Percentiles rank a stretch among this genome's conserved stretches.
These are phyloP conservation scores for Corydoras maculifer DNA, from an alignment of 2,113 vertebrate species.

Conservation along the genomic window DNA sequence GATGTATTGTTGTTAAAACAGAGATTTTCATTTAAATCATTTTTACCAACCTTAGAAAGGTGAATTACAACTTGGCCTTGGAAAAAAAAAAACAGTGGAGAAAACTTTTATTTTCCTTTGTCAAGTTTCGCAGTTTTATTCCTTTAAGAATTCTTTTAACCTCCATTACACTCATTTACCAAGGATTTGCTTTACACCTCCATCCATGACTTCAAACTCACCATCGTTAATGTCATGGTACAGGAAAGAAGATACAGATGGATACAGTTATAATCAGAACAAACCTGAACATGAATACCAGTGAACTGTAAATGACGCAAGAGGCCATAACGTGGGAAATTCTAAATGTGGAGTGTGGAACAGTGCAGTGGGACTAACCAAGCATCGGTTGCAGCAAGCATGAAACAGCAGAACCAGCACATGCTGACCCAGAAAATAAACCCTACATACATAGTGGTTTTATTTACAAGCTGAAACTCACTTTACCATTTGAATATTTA, in stretches of 20 bases:
- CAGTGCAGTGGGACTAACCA: conserved; percentile 12
- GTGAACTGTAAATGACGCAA: background rate
- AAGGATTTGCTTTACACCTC: conserved; percentile 25
- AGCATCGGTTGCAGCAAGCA: conserved; percentile 53
- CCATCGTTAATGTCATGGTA: conserved; percentile 70
- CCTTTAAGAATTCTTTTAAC: conserved; percentile 40
- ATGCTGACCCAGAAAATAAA: conserved; percentile 35
- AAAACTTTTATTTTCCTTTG: too few relatives aligned
- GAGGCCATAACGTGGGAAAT: conserved; percentile 8
- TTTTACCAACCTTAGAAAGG: too few relatives aligned
- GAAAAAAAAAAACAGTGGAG: too few relatives aligned
- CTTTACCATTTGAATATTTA: conserved; percentile 21
- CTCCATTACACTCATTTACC: conserved; percentile 41
- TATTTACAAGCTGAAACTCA: conserved; percentile 48
- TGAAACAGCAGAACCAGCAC: conserved; percentile 47
- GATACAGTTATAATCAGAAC: conserved; percentile 45
- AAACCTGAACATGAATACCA: conserved; percentile 31
- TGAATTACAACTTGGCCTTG: too few relatives aligned
- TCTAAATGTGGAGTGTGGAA: conserved; percentile 59
- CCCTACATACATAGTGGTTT: conserved; percentile 33
- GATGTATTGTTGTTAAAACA: too few relatives aligned
- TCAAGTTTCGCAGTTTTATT: conserved; percentile 26
- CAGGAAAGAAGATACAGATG: background rate
- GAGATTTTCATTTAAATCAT: too few relatives aligned
- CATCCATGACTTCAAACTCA: conserved; percentile 38